phyloP scores from a whole-genome alignment of 92 coral and sea anemone species.

The Parazoanthus swiftii region DNA sequence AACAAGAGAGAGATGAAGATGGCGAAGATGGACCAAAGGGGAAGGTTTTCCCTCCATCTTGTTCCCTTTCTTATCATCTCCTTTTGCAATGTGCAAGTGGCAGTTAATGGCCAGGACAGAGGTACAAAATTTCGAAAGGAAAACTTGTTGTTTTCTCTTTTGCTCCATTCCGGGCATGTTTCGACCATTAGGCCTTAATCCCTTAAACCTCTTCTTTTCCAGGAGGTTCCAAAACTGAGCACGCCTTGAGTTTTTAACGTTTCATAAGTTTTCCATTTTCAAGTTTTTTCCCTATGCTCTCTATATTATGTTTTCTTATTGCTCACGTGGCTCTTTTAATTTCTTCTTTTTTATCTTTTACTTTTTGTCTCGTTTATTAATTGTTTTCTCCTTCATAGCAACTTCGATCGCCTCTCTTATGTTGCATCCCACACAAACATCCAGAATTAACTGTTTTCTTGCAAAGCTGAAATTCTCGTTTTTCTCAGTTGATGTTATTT shows the following conservation, averaged over 20 bases:
- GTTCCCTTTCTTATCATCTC: background rate
- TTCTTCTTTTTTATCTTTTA: no score
- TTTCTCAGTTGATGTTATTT: no score
- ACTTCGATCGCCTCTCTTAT: no score
- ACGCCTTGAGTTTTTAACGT: background rate
- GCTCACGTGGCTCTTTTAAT: no score
- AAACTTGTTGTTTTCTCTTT: background rate
- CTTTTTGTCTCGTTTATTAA: no score
- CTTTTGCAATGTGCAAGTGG: background rate
- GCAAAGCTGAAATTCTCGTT: no score
- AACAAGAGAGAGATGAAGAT: background rate
- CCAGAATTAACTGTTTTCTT: no score
- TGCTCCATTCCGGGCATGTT: background rate
- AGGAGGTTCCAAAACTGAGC: background rate
- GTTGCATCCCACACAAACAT: no score
- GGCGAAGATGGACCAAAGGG: slow-evolving; percentile 6
- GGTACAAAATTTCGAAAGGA: background rate
- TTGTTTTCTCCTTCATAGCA: no score
- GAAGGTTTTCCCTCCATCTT: background rate
- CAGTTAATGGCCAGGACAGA: background rate
- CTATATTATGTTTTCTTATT: no score
- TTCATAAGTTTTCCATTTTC: no score
- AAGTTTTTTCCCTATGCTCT: no score
- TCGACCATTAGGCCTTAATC: background rate
- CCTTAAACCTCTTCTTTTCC: background rate